Evolutionary conservation across 2,113 vertebrate species (phyloP), one percentile per base, ranked within the genome.

Genomic region (Meleagris gallopavo): DNA sequence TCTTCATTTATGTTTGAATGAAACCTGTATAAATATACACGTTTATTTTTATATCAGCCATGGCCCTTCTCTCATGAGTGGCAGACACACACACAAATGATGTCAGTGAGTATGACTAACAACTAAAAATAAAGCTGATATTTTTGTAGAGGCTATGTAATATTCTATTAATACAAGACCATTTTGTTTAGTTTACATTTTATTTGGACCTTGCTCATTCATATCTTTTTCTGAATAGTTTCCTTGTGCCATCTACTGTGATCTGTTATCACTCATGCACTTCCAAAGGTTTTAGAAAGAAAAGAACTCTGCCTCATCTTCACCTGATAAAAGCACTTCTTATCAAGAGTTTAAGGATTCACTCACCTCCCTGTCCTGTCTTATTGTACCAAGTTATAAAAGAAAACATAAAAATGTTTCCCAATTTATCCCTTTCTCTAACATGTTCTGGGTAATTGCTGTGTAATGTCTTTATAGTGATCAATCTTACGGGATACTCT

Each of bases 71-170:
- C 32, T 86, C 72, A 81, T 89, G 85, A 95, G 92, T 89, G 95
- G 80, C 94, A 97, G 96, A 97, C 96, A 96, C 90, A 96, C 73
- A 95, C 90, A 96, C 73, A 95, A 96, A 65, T 97, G 96, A 97
- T 97, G 95, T 94, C 96, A 97, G 81, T 74, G 57, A 86, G 58
- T 72, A 94, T 97, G 96, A 97, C 95, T 97, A 97, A 97, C 87
- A 80, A 89, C 88, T 78, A 89, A 95, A 96, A 92, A 83, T 93
- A 95, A 85, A 73, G 75, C 60, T 54, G 86, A 25, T 96, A 96
- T 96, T 95, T 94, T 69, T 81, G 93, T 43, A 52, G 46, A 73
- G 86, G 65, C 87, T 90, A 67, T 1, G 10, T 88, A 86, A 97
- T 67, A 67, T 27, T 73, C 91, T 93, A 84, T 92, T 93, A 94